Conservation (phyloP, 2,888 invertebrate genomes). For the Sicus ferrugineus region DNA sequence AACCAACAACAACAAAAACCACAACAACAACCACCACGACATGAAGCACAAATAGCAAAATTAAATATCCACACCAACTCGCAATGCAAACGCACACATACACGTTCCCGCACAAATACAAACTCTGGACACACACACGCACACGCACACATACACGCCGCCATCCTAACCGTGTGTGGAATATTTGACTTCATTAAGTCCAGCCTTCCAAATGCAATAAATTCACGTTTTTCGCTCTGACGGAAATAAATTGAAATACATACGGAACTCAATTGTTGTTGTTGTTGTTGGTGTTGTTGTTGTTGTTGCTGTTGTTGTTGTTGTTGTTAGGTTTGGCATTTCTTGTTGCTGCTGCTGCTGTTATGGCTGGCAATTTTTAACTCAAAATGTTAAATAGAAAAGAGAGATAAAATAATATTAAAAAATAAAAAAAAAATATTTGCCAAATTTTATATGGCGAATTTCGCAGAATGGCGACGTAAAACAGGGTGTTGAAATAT, state of each 20-base stretch:
- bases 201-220: slow-evolving; percentile 36
- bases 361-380: slow-evolving; percentile 9
- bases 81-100: background rate
- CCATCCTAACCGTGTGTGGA: slow-evolving; percentile 1
- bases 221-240: slow-evolving; percentile 38
- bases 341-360: background rate
- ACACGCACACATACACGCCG: background rate
- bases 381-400: slow-evolving; percentile 16
- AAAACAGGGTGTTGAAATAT: background rate
- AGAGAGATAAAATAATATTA: background rate
- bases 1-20: background rate
- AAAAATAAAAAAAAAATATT: slow-evolving; percentile 1
- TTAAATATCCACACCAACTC: background rate
- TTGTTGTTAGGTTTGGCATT: no score
- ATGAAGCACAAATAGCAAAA: background rate
- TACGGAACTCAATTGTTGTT: background rate
- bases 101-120: background rate
- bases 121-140: background rate
- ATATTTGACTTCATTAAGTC: slow-evolving; percentile 42
- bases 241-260: slow-evolving; percentile 39
- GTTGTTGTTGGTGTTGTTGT: slow-evolving; percentile 1
- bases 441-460: no score
- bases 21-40: background rate
- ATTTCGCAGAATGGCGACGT: background rate
- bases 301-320: slow-evolving; percentile 8